phyloP scores from a whole-genome alignment of 2,888 invertebrate species.

The Drosophila engyochracea region DNA sequence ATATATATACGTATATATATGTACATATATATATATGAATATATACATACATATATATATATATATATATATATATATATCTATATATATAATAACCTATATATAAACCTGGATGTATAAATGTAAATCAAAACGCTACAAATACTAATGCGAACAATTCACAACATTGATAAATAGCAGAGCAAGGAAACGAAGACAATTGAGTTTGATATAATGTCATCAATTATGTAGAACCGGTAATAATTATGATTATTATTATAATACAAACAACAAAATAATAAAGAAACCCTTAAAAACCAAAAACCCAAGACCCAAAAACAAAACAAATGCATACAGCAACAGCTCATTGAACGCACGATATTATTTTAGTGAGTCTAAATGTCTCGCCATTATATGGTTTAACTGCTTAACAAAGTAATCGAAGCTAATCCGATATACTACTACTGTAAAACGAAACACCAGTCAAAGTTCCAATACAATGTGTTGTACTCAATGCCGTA shows the following conservation, averaged over 20 bases:
- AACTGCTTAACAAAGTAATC: conserved; percentile 34
- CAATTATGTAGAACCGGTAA: conserved; percentile 61
- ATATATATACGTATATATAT: background rate
- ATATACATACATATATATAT: conserved; percentile 18
- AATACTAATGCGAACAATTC: conserved; percentile 46
- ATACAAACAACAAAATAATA: conserved; percentile 69
- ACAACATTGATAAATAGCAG: conserved; percentile 46
- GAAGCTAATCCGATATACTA: conserved; percentile 8
- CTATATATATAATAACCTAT: conserved; percentile 30
- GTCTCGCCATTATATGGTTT: conserved; percentile 1
- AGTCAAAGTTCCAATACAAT: conserved; percentile 21
- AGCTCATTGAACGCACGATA: conserved; percentile 20
- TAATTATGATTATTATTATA: conserved; percentile 70
- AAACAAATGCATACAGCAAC: conserved; percentile 7
- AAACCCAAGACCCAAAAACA: conserved; percentile 3
- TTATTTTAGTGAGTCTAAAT: conserved; percentile 20
- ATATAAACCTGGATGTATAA: conserved; percentile 63
- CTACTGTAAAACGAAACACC: conserved; percentile 34
- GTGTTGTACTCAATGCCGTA: conserved; percentile 19
- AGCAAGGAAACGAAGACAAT: conserved; percentile 35
- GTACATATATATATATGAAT: conserved; percentile 22
- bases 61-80: conserved; percentile 22
- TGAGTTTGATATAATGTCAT: conserved; percentile 41
- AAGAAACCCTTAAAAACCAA: conserved; percentile 60
- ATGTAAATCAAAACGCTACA: conserved; percentile 42